phyloP scores from a whole-genome alignment of 2,113 vertebrate species.

The Poeciliopsis retropinna region DNA sequence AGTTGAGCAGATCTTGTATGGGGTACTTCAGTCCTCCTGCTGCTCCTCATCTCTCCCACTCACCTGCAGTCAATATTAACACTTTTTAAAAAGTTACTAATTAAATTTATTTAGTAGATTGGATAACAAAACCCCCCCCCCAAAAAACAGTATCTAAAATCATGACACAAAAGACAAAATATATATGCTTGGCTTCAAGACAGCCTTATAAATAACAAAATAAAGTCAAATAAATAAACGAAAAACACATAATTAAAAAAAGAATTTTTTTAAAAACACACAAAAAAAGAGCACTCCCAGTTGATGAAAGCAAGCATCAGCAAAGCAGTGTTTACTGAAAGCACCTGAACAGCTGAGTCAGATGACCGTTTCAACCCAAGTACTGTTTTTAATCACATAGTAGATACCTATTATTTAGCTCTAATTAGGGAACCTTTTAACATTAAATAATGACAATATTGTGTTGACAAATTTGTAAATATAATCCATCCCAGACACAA shows the following conservation, averaged over 20 bases:
- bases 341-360: conserved; percentile 16
- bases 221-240: neutral
- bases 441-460: neutral
- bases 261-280: too few relatives aligned
- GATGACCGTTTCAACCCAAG: neutral
- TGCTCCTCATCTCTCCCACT: conserved; percentile 86
- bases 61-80: conserved; percentile 69
- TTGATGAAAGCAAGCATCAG: conserved; percentile 22
- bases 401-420: neutral
- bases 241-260: conserved; percentile 47
- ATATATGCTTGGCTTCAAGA: neutral
- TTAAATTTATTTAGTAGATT: too few relatives aligned
- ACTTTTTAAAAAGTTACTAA: neutral
- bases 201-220: neutral
- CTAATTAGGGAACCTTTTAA: neutral
- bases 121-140: too few relatives aligned
- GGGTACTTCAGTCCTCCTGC: conserved; percentile 80
- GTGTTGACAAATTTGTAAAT: neutral
- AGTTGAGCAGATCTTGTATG: conserved; percentile 78
- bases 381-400: neutral
- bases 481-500: neutral
- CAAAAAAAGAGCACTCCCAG: conserved; percentile 61
- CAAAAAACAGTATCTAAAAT: too few relatives aligned
- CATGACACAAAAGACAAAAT: neutral
- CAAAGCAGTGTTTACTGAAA: conserved; percentile 53